Evolutionary conservation across 2,113 vertebrate species (phyloP), one percentile per base, ranked within the genome.

Genomic region (Dicaeum eximium): DNA sequence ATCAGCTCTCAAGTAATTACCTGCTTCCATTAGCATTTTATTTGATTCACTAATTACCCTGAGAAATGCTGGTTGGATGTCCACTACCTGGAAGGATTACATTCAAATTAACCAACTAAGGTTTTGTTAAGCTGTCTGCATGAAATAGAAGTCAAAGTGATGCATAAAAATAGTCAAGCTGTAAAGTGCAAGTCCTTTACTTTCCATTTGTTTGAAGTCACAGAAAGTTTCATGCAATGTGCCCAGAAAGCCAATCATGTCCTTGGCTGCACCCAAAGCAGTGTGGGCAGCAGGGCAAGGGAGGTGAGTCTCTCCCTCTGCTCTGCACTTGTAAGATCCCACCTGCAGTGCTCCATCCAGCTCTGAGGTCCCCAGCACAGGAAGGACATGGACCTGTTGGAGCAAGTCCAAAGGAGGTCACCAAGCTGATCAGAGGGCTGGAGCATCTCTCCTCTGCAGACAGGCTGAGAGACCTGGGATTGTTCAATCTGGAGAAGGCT

Each of bases 1-100:
- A 64, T 27, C 12, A 37, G 67, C 82, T 82, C 58, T 77, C 61
- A 84, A 90, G 60, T 88, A 95, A 93, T 97, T 93, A 90, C 57
- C 79, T 80, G 50, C 48, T 95, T 90, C 64, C 86, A 84, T 96
- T 90, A 94, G 44, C 45, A 88, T 91, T 94, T 89, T 61, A 91
- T 74, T 95, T 83, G 22, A 35, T 90, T 86, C 90, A 58, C 16
- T 62, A 92, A 88, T 96, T 93, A 87, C 42, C 67, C 89, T 83
- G 54, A 93, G 69, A 82, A 48, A 66, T 80, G 40, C 62, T 77
- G 72, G 67, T 82, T 95, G 65, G 22, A 48, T 93, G 80, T 94
- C 93, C 89, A 93, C 80, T 85, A 54, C 57, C 77, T 73, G 66
- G 96, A 97, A 93, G 62, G 70, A 91, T 54, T 87, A 28, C 37